Evolutionary conservation across 2,797 vertebrate genomes (phyloP), one percentile per base, ranked within the genome.

Genomic region (Labeo calbasu): DNA sequence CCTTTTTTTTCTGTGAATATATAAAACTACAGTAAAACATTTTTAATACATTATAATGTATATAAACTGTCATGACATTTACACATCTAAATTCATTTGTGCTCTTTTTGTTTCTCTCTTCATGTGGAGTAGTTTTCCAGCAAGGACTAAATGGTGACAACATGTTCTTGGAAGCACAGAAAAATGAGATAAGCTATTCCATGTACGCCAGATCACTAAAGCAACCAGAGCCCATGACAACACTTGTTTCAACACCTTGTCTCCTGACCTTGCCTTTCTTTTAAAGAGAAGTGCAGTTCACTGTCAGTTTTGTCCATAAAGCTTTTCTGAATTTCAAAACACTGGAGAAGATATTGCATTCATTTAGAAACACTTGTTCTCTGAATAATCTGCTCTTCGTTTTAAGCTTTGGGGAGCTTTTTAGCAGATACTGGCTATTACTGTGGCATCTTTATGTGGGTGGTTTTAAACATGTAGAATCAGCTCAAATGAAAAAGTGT

Each of bases 131-230:
- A 51, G 70, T 77, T 77, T 59, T 36, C 5, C 77, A 79, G 25
- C 77, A 50, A 79, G 46, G 6, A 32, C 77, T 66, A 9, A 79
- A 66, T 51, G 10, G 77, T 66, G 59, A 79, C 15, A 79, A 50
- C 46, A 12, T 79, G 77, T 84, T 77, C 23, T 28, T 55, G 68
- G 68, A 84, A 81, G 13, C 36, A 28, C 50, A 36, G 77, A 55
- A 25, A 32, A 23, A 43, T 78, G 21, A 84, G 84, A 72, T 59
- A 78, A 23, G 59, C 48, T 48, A 11, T 65, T 77, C 78, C 57
- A 65, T 69, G 76, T 55, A 66, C 57, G 48, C 75, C 65, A 63
- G 55, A 70, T 48, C 68, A 78, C 84, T 77, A 77, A 71, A 72
- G 46, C 77, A 79, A 79, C 61, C 46, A 66, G 43, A 66, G 59